Evolutionary conservation across 2,797 vertebrate genomes (phyloP).

Genomic region (Psittacula derbiana): DNA sequence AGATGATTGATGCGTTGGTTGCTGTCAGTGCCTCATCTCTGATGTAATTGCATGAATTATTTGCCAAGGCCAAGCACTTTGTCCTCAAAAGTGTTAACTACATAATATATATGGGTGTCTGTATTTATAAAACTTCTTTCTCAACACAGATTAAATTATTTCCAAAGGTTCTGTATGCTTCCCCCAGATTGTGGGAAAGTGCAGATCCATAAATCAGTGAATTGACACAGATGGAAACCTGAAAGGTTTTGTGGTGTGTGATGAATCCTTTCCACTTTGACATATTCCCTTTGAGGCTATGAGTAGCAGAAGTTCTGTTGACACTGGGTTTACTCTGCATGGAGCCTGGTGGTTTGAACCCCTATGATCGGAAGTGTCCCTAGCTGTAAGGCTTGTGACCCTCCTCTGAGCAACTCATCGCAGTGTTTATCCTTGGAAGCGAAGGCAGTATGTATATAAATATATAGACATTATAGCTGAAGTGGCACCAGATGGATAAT

Average conservation of each 20-base stretch:
- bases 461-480: slow-evolving; percentile 69
- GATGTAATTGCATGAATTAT: slow-evolving; percentile 76
- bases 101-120: slow-evolving; percentile 19
- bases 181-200: slow-evolving; percentile 6
- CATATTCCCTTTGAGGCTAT: neutral
- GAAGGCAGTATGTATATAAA: slow-evolving; percentile 21
- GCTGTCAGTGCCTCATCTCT: slow-evolving; percentile 69
- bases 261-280: slow-evolving; percentile 34
- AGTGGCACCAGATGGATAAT: slow-evolving; percentile 82
- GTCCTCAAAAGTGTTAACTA: slow-evolving; percentile 74
- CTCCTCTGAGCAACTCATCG: neutral
- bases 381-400: neutral
- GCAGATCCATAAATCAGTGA: slow-evolving; percentile 57
- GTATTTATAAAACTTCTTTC: neutral
- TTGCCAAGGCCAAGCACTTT: slow-evolving; percentile 65
- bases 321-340: neutral
- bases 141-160: slow-evolving; percentile 68
- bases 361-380: neutral
- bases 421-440: slow-evolving; percentile 19
- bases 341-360: neutral
- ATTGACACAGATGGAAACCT: slow-evolving; percentile 49
- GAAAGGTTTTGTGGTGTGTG: neutral
- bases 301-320: neutral
- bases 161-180: slow-evolving; percentile 44
- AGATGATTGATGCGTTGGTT: slow-evolving; percentile 66